Base-by-base conservation (phyloP, 2,888 invertebrate genomes). In the Cheilosia grossa region DNA sequence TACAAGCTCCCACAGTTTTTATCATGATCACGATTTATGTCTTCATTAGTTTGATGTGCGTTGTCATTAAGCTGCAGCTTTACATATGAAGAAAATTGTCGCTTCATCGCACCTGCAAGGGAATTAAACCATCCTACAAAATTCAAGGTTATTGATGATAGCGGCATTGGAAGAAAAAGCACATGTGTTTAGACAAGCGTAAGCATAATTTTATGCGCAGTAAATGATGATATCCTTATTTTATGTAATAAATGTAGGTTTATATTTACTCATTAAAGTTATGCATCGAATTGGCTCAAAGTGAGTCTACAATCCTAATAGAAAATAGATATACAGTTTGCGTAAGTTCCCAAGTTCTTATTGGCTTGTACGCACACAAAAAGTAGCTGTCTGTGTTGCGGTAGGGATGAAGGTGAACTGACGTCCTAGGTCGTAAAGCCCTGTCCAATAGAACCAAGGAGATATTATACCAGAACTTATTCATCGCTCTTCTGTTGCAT, bases 11-110 rank as follows among this genome's bases (percentile, higher is more conserved):
- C 74, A 13, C 44, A 70, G 9, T 63, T 69, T 40, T 56, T 59
- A 9, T 21, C 33, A 13, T 42, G 56, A 56, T 79, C 63, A 24
- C 66, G 37, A 33, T 53, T 59, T 7, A 59, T 30, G 17, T 80
- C 72, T 64, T 78, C 77, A 78, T 58, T 44, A 3, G 40, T 24
- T 54, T 51, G 58, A 47, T 58, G 82, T 82, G 90, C 87, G 87
- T 88, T 93, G 89, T 90, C 87, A 87, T 88, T 93, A 89, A 95
- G 94, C 93, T 96, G 95, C 92, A 96, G 94, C 93, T 96, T 96
- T 90, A 96, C 95, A 93, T 96, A 96, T 88, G 96, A 96, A 90
- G 96, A 95, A 92, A 96, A 96, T 91, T 96, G 94, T 92, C 96
- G 95, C 93, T 96, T 96, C 92, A 94, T 93, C 91, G 94, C 94